Percentiles rank a stretch among this genome's conserved stretches.
Conservation (phyloP, 2,113 vertebrate species). For the Solenodon paradoxus region DNA sequence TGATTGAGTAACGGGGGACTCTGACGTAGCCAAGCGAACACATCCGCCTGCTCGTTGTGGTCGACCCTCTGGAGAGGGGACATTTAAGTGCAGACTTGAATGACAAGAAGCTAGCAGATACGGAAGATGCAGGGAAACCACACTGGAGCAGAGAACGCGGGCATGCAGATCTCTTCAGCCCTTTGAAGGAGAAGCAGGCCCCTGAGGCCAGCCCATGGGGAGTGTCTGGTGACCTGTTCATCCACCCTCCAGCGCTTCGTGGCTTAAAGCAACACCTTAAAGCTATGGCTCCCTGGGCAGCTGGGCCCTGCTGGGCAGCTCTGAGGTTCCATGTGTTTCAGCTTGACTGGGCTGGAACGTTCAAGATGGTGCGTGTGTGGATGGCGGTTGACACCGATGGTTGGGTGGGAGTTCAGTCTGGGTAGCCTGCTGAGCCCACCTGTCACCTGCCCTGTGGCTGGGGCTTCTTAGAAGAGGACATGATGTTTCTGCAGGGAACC, state of each 20-base stretch:
- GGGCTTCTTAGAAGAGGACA: not conserved
- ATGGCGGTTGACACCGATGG: not conserved
- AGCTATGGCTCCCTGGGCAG: not conserved
- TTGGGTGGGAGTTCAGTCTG: not conserved
- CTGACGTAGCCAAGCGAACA: not conserved
- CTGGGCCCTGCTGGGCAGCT: not conserved
- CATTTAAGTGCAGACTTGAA: not conserved
- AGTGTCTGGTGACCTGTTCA: not conserved
- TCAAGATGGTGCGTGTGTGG: not conserved
- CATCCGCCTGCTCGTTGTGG: too few relatives aligned
- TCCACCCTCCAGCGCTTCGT: not conserved
- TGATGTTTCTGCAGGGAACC: not conserved
- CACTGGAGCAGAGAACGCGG: not conserved
- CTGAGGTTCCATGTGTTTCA: not conserved
- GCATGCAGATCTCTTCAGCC: not conserved
- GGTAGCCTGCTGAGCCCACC: not conserved
- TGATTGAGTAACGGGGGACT: not conserved
- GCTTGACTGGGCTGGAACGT: not conserved
- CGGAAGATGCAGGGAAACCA: not conserved
- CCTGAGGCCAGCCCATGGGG: rapidly evolving
- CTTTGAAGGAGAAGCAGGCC: not conserved
- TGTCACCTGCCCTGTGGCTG: not conserved
- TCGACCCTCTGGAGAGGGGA: not conserved
- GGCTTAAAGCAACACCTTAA: not conserved
- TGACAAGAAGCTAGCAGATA: not conserved